Evolutionary conservation across 2,888 invertebrate species (phyloP).

Genomic region (Iphiclides podalirius): DNA sequence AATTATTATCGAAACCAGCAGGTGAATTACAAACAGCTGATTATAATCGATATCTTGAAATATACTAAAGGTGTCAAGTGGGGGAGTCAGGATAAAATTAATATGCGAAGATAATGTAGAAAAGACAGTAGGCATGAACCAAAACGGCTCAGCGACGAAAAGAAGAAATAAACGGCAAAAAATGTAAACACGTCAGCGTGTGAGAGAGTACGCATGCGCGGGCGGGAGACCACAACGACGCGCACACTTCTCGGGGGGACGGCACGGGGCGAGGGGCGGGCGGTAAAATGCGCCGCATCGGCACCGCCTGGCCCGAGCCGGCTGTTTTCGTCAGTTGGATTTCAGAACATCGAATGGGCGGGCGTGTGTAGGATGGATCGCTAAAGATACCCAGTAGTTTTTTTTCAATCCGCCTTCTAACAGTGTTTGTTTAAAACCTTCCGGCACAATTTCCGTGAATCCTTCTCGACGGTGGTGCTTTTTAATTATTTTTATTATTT

Average conservation of each 20-base stretch:
- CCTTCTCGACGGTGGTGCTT: constrained; percentile 77
- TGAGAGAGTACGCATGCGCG: constrained; percentile 69
- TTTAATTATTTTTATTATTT: constrained; percentile 51
- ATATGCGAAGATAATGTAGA: too few relatives aligned
- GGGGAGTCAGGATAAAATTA: too few relatives aligned
- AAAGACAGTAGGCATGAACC: too few relatives aligned
- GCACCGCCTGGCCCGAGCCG: constrained; percentile 47
- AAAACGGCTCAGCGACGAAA: constrained; percentile 36
- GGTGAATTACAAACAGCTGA: too few relatives aligned
- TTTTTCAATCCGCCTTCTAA: constrained; percentile 81
- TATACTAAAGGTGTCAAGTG: too few relatives aligned
- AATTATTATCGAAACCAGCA: too few relatives aligned
- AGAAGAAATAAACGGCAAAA: constrained; percentile 62
- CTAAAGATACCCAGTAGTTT: constrained; percentile 80
- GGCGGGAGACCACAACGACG: constrained; percentile 55
- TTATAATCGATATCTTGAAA: too few relatives aligned
- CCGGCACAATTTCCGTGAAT: constrained; percentile 69
- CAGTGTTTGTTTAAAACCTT: constrained; percentile 76
- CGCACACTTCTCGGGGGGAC: constrained; percentile 31
- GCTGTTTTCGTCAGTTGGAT: constrained; percentile 68
- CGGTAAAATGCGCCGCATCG: constrained; percentile 41
- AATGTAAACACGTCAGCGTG: constrained; percentile 76
- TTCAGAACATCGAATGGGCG: constrained; percentile 79
- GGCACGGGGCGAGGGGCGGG: constrained; percentile 35
- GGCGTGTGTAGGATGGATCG: constrained; percentile 79